Evolutionary conservation across 2,888 invertebrate species (phyloP).

Genomic region (Vannuccia rotundouncinata): DNA sequence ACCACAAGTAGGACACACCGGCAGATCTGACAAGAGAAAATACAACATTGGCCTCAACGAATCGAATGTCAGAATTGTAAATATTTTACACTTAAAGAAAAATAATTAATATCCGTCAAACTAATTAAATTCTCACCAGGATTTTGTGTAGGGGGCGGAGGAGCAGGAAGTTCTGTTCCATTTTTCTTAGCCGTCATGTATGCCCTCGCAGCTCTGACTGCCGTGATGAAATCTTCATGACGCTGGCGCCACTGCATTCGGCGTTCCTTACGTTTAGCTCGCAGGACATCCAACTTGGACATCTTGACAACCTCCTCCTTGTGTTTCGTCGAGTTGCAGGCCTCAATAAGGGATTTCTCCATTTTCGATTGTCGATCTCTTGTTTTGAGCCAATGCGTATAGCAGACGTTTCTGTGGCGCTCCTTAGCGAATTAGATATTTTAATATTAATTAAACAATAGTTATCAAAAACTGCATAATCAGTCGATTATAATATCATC

Average conservation of each 20-base stretch:
- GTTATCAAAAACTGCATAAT: too few relatives aligned
- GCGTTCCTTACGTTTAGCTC: slow-evolving; percentile 13
- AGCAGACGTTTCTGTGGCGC: slow-evolving; percentile 16
- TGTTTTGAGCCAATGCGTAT: slow-evolving; percentile 14
- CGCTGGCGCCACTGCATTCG: slow-evolving; percentile 19
- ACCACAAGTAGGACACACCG: slow-evolving; percentile 3
- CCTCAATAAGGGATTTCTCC: slow-evolving; percentile 13
- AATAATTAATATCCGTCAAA: neutral
- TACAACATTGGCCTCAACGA: neutral
- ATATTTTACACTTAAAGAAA: too few relatives aligned
- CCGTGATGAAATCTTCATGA: slow-evolving; percentile 22
- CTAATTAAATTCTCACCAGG: neutral
- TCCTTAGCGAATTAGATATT: neutral
- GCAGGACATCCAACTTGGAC: neutral
- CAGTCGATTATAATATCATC: too few relatives aligned
- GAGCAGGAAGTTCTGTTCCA: slow-evolving; percentile 4
- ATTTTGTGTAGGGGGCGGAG: slow-evolving; percentile 10
- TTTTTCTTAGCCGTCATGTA: neutral
- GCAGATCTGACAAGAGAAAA: neutral
- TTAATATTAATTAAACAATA: neutral
- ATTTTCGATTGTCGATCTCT: slow-evolving; percentile 29
- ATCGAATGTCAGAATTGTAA: too few relatives aligned
- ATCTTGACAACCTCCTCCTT: neutral
- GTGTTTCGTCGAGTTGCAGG: neutral
- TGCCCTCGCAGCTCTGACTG: neutral